Base-by-base conservation (phyloP, 2,797 vertebrate species). In the Enoplosus armatus region DNA sequence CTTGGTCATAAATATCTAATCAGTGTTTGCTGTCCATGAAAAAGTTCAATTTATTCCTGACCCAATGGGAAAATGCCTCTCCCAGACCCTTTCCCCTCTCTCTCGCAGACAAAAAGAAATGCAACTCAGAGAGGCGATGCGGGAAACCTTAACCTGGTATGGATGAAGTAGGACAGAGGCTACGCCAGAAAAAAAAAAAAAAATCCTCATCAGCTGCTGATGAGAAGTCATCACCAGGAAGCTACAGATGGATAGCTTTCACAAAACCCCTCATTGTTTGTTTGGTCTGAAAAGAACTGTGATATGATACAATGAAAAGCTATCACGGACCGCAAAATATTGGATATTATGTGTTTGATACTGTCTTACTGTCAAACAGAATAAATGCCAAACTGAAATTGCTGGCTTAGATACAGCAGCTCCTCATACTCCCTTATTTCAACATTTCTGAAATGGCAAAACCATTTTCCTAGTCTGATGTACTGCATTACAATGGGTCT, bases 31-130 rank as follows among this genome's bases (percentile, higher is more conserved):
- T 91, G 93, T 93, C 92, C 90, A 93, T 94, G 93, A 94, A 94
- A 93, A 95, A 93, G 91, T 93, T 95, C 93, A 93, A 94, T 94
- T 94, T 93, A 94, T 94, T 94, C 90, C 90, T 93, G 91, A 94
- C 92, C 93, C 92, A 89, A 92, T 93, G 93, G 92, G 92, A 93
- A 94, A 93, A 91, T 87, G 92, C 83, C 77, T 91, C 83, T 90
- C 84, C 67, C 87, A 89, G 89, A 86, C 75, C 87, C 87, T 82
- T 84, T 77, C 83, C 77, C 83, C 79, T n/a, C 80, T 84, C 80
- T 68, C 86, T 74, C 41, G 39, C 89, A 93, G 91, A 92, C 90
- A 92, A 93, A 93, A 90, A 90, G 87, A 87, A 93, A 91, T 89
- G 84, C 85, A 77, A 79, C 67, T 83, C 76, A 47, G 85, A 69